A percentile compares a stretch with the other conserved stretches of the same genome.
These are phyloP conservation scores for Shargacucullia verbasci DNA, from an alignment of 2,888 invertebrate species.

Conservation along the genomic window DNA sequence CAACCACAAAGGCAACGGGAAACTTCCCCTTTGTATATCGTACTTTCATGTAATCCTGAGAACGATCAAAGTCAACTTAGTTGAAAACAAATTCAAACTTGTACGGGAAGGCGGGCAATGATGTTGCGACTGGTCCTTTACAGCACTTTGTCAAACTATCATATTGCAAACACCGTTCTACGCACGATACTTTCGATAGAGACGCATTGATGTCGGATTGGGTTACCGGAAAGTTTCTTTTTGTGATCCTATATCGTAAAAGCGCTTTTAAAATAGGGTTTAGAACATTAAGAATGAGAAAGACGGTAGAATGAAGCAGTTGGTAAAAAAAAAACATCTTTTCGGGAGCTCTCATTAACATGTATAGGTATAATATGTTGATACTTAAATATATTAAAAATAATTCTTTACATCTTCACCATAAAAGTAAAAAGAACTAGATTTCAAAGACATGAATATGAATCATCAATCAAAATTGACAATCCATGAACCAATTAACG, in stretches of 20 bases:
- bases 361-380: no score
- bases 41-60: slow-evolving; percentile 53
- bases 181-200: slow-evolving; percentile 31
- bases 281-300: background rate
- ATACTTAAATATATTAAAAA: no score
- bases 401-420: no score
- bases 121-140: slow-evolving; percentile 48
- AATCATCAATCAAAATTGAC: no score
- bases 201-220: slow-evolving; percentile 21
- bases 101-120: slow-evolving; percentile 46
- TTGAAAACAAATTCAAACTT: slow-evolving; percentile 62
- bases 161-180: slow-evolving; percentile 25
- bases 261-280: no score
- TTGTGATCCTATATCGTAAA: background rate
- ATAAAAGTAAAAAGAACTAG: no score
- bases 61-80: slow-evolving; percentile 61
- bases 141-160: slow-evolving; percentile 50
- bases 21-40: slow-evolving; percentile 55
- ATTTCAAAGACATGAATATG: no score
- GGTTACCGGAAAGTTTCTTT: slow-evolving; percentile 17
- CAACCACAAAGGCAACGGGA: slow-evolving; percentile 44
- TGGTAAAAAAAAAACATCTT: no score
- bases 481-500: no score
- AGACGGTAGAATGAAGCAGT: no score
- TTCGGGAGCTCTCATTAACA: no score